Conservation (phyloP, 2,888 invertebrate species). For the Acholoe squamosa region DNA sequence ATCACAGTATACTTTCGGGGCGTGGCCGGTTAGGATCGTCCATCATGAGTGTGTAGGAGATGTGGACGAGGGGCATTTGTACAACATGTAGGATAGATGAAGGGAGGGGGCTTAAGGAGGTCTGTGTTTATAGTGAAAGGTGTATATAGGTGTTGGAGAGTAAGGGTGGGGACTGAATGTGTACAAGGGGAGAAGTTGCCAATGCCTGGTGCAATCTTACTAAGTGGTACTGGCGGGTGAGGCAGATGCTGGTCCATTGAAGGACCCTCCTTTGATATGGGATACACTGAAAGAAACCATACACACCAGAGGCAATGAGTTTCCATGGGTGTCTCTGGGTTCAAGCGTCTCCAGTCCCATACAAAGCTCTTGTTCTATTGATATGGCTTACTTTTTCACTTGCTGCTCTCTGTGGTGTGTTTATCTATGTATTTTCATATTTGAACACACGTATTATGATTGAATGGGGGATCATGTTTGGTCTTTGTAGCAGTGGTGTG, state of each 20-base stretch:
- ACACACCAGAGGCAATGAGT: conserved; percentile 2
- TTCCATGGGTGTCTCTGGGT: conserved; percentile 20
- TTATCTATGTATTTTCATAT: no score
- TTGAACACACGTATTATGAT: no score
- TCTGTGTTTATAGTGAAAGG: background rate
- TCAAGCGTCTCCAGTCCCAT: background rate
- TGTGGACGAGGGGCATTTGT: background rate
- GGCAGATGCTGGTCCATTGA: conserved; percentile 56
- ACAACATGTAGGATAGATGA: background rate
- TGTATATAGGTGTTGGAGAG: background rate
- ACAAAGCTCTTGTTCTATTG: background rate
- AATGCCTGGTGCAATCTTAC: conserved; percentile 46
- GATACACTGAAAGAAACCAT: conserved; percentile 9
- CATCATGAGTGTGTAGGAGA: background rate
- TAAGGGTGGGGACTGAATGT: background rate
- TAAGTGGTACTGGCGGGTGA: conserved; percentile 26
- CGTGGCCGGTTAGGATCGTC: background rate
- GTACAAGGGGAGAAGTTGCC: conserved; percentile 39
- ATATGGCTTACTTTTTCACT: background rate
- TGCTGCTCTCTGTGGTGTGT: no score
- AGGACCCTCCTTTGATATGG: conserved; percentile 30
- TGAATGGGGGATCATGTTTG: no score
- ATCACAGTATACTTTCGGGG: background rate
- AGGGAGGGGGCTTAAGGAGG: background rate
- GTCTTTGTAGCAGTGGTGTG: no score